Conservation (phyloP, 2,113 vertebrate species). For the Cheilinus undulatus region DNA sequence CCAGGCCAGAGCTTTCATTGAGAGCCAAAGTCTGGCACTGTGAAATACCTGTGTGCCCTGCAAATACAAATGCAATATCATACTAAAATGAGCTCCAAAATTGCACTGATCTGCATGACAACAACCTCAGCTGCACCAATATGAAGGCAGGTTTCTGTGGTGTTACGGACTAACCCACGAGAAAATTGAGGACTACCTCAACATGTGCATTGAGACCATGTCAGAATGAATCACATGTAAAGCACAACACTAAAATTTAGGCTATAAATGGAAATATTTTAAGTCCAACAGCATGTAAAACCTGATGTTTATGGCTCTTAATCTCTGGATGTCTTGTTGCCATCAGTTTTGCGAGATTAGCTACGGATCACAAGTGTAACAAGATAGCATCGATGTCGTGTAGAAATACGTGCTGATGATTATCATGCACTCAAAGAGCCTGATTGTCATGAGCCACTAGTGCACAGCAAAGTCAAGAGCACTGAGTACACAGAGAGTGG, state of each 20-base stretch:
- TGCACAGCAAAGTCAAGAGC: conserved; percentile 24
- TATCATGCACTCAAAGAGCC: conserved; percentile 38
- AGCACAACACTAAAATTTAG: neutral
- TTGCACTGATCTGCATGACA: neutral
- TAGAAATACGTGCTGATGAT: conserved; percentile 24
- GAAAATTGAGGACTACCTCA: no score
- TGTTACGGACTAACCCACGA: neutral
- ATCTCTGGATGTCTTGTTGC: neutral
- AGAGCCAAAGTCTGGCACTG: neutral
- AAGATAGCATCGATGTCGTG: conserved; percentile 34
- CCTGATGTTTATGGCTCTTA: neutral
- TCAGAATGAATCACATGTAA: neutral
- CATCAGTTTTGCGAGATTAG: conserved; percentile 42
- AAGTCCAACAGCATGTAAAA: neutral
- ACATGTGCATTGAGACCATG: no score
- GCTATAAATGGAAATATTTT: neutral
- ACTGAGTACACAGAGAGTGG: conserved; percentile 23
- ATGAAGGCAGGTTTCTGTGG: neutral
- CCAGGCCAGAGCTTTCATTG: neutral
- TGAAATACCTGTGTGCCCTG: neutral
- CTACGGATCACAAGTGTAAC: conserved; percentile 28
- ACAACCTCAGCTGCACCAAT: neutral
- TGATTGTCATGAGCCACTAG: conserved; percentile 40
- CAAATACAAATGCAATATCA: neutral
- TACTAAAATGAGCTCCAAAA: neutral